These are phyloP conservation scores for Eremophila alpestris DNA, from an alignment of 2,797 vertebrate species.

Conservation along the genomic window DNA sequence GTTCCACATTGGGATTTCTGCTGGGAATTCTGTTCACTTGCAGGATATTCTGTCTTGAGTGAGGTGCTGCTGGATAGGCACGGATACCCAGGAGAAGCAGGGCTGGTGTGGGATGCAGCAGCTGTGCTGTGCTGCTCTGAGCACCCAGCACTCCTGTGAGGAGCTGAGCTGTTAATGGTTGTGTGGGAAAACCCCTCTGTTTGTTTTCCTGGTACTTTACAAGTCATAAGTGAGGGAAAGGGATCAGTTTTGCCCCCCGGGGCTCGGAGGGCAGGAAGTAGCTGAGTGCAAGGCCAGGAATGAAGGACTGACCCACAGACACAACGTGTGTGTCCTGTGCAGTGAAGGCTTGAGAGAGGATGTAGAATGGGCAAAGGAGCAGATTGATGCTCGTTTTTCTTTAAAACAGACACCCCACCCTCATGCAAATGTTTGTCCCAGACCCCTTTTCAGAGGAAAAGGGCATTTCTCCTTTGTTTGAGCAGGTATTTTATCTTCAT, in stretches of 20 bases:
- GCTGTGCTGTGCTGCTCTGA: background rate
- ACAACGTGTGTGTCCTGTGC: rapidly evolving
- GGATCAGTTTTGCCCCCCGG: rapidly evolving
- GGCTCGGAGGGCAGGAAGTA: background rate
- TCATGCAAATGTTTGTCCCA: background rate
- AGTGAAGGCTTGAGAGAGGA: background rate
- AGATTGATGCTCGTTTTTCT: rapidly evolving
- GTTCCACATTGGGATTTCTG: background rate
- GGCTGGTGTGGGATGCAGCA: background rate
- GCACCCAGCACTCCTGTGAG: background rate
- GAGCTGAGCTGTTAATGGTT: background rate
- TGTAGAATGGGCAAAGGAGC: background rate
- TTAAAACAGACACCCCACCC: rapidly evolving
- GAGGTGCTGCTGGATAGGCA: background rate
- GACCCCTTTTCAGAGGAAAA: background rate
- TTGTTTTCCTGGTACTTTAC: background rate
- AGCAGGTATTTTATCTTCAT: background rate
- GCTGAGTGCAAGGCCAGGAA: background rate
- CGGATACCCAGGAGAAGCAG: background rate
- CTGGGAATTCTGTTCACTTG: background rate
- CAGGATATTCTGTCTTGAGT: rapidly evolving
- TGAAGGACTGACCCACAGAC: background rate
- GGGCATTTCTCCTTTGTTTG: background rate
- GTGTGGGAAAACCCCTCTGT: background rate
- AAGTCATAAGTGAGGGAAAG: background rate